Conservation (phyloP, 1,140 invertebrate genomes). For the Cyrtorhinus lividipennis region DNA sequence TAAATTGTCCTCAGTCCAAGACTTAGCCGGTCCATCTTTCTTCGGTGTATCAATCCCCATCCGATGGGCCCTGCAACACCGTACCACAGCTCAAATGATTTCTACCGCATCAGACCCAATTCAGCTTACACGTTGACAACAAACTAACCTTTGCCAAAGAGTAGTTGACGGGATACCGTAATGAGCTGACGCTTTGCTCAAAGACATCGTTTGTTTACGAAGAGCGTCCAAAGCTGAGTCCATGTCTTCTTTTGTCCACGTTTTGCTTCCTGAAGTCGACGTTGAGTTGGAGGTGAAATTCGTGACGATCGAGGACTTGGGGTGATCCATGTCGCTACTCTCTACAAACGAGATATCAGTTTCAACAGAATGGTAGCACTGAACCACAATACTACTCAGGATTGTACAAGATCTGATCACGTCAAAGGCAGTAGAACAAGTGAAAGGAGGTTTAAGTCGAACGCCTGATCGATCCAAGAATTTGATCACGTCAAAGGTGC, state of each 20-base stretch:
- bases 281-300: not conserved
- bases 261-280: slow-evolving; percentile 39
- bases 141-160: slow-evolving; percentile 54
- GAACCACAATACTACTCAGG: not conserved
- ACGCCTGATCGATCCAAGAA: too few relatives aligned
- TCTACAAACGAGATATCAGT: too few relatives aligned
- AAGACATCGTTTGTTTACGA: slow-evolving; percentile 68
- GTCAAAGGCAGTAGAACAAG: too few relatives aligned
- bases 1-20: slow-evolving; percentile 72
- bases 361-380: not conserved
- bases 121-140: slow-evolving; percentile 3
- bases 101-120: not conserved
- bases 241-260: slow-evolving; percentile 79
- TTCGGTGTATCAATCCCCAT: slow-evolving; percentile 66
- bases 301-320: not conserved
- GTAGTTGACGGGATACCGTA: slow-evolving; percentile 81
- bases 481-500: too few relatives aligned
- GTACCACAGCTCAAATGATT: too few relatives aligned
- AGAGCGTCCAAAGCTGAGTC: slow-evolving; percentile 70
- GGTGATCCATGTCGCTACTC: not conserved
- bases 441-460: too few relatives aligned
- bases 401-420: too few relatives aligned
- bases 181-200: slow-evolving; percentile 67
- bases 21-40: slow-evolving; percentile 70
- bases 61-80: slow-evolving; percentile 15